phyloP scores from a whole-genome alignment of 2,797 vertebrate species.

The Pantherophis vulpinus region DNA sequence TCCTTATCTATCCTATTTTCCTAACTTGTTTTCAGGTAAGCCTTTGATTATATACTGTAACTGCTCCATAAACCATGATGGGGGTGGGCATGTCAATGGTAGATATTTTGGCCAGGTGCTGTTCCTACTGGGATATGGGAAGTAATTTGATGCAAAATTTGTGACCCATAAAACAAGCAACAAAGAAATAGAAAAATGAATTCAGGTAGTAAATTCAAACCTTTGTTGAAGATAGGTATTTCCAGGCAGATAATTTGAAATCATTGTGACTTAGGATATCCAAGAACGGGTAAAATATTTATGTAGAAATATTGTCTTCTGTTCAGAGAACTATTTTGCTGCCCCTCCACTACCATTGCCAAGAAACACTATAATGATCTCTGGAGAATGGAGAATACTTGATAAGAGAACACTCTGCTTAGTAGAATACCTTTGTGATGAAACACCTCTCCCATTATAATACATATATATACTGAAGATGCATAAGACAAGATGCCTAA shows the following conservation, averaged over 20 bases:
- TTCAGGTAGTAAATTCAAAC: not conserved
- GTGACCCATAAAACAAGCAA: not conserved
- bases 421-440: not conserved
- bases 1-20: not conserved
- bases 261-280: not conserved
- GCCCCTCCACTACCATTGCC: not conserved
- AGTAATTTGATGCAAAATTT: not conserved
- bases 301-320: not conserved
- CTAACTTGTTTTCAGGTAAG: not conserved
- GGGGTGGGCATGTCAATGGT: not conserved
- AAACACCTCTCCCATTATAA: not conserved
- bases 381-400: not conserved
- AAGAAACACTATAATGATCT: not conserved
- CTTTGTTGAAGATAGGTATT: slow-evolving; percentile 12
- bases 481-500: not conserved
- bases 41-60: not conserved
- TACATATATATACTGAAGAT: not conserved
- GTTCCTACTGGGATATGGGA: not conserved
- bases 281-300: not conserved
- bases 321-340: not conserved
- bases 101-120: not conserved
- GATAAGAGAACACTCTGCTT: not conserved
- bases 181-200: not conserved
- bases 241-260: not conserved
- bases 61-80: not conserved